Evolutionary conservation across 1,140 invertebrate genomes (phyloP).

Genomic region (Saccostrea glomerata): DNA sequence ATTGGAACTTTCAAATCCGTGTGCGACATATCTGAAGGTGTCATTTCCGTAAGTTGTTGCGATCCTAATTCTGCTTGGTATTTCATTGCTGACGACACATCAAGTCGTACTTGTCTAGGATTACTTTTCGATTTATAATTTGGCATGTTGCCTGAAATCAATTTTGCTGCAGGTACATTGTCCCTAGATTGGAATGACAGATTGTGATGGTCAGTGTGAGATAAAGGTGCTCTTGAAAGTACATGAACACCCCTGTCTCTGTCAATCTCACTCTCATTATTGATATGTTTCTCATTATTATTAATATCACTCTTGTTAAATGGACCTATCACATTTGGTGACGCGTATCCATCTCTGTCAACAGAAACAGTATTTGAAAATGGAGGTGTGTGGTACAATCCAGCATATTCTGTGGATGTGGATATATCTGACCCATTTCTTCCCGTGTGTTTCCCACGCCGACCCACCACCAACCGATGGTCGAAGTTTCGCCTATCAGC

Average conservation of each 20-base stretch:
- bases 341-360: slow-evolving; percentile 50
- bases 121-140: slow-evolving; percentile 35
- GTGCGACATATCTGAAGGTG: slow-evolving; percentile 7
- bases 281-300: slow-evolving; percentile 49
- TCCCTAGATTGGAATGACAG: slow-evolving; percentile 37
- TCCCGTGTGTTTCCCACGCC: neutral
- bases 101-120: slow-evolving; percentile 10
- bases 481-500: slow-evolving; percentile 45
- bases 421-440: slow-evolving; percentile 50
- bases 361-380: slow-evolving; percentile 40
- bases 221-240: slow-evolving; percentile 65
- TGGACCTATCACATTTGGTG: slow-evolving; percentile 34
- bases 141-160: neutral
- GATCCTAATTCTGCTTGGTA: slow-evolving; percentile 5
- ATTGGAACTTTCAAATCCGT: neutral
- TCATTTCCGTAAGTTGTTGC: neutral
- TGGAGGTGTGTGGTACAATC: slow-evolving; percentile 54
- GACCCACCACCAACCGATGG: neutral
- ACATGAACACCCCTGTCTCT: slow-evolving; percentile 62
- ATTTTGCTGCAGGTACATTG: slow-evolving; percentile 12
- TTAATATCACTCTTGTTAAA: slow-evolving; percentile 54
- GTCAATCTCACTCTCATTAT: slow-evolving; percentile 30
- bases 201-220: slow-evolving; percentile 61
- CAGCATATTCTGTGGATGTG: slow-evolving; percentile 50
- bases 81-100: neutral